Base-by-base conservation (phyloP, 2,797 vertebrate genomes). In the Tympanoctomys barrerae region DNA sequence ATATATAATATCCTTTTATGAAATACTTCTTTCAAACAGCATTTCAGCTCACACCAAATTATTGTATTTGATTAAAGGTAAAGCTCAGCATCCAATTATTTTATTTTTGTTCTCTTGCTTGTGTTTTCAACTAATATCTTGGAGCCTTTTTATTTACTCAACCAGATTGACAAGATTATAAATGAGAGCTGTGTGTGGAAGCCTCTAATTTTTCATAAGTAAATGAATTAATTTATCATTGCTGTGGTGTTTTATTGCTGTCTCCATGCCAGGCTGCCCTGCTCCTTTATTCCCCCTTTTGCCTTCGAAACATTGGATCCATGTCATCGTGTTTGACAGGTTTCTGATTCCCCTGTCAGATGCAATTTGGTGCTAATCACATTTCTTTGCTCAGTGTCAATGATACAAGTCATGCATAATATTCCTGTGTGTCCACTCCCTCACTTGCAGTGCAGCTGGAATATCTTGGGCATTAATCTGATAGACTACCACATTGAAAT, bases 241-340 rank as follows among this genome's bases (percentile, higher is more conserved):
- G 98, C 98, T 96, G 97, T 97, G 98, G 98, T 98, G 98, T 98
- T 98, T 98, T 98, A 98, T 98, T 98, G 98, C 98, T 98, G 98
- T 98, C 98, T 98, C 87, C 36, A 97, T 98, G 98, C 98, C 98
- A 99, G 98, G 89, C 97, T 97, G 98, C 98, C 98, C 98, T 98
- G 97, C 98, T 98, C 97, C 98, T 98, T 98, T 98, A 97, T 98
- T 98, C 98, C 98, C 98, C 97, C 92, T 98, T 98, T 98, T 98
- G 97, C 98, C 98, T 99, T 98, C 97, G 98, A 98, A 98, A 99
- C 97, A 98, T 98, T 98, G 98, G 98, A 98, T 98, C 99, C 98
- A 98, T 99, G 99, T 99, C 99, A 99, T 99, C 98, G 98, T 99
- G 98, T 99, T 99, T 99, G 99, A 99, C 99, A 99, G 99, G 98